Base-by-base conservation (phyloP, 92 coral and sea anemone species). In the Epizoanthus fatuus region DNA sequence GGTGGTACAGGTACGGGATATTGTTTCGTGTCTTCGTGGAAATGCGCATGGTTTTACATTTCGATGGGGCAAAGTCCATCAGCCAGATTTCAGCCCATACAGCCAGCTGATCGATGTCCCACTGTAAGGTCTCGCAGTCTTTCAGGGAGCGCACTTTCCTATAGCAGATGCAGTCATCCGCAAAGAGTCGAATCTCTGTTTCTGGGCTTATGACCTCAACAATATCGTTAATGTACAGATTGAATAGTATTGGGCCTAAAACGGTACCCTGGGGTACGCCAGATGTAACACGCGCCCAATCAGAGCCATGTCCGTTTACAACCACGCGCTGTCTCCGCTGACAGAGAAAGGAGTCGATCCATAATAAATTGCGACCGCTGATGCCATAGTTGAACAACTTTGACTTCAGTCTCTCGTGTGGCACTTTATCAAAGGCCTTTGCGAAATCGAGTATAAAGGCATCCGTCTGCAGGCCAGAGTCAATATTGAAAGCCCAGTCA, bases 111-210 rank as follows among this genome's bases (percentile, higher is more conserved):
- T 22, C 25, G 25, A 22, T 22, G 25, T 22, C 25, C 20, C 56
- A 9, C 39, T 72, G 51, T 19, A 47, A 5, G 39, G 62, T 38
- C 59, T 53, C 81, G 25, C 52, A 58, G 51, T 56, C 82, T 40
- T 29, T 5, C 53, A 58, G 66, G 25, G 82, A 77, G 53, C 67
- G 44, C 6, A 77, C 47, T 10, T 19, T 42, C 53, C 82, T 20
- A 60, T 75, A 75, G 38, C 42, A 77, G 38, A 77, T 37, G 17
- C 82, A 53, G 51, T 77, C 69, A 57, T 77, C 82, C 40, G 69
- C 67, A 77, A 77, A 77, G 11, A 77, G 63, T 51, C 63, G 79
- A 20, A 73, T 73, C 35, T 51, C 79, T 3, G 72, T 35, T 9
- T 32, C 72, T 60, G 66, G 66, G 66, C 66, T 9, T 35, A 67